Percentiles rank a stretch among this genome's conserved stretches.
Conservation (phyloP, 2,113 vertebrate genomes). For the Azemiops feae region DNA sequence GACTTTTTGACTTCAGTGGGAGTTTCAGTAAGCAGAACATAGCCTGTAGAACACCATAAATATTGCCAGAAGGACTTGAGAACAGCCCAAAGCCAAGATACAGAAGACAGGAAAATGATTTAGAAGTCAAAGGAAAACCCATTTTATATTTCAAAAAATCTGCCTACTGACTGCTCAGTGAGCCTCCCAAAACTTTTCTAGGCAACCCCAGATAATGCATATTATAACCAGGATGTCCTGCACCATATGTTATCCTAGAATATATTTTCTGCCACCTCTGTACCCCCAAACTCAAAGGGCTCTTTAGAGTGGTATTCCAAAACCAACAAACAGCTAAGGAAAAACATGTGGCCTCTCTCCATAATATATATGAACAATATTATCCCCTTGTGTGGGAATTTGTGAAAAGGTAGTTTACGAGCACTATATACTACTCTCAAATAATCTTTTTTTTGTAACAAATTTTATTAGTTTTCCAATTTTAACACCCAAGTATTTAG, state of each 20-base stretch:
- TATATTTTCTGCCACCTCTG: background rate
- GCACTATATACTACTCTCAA: background rate
- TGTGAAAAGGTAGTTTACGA: background rate
- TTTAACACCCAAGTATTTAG: no score
- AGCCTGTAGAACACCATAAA: background rate
- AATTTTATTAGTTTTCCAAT: no score
- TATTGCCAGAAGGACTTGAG: background rate
- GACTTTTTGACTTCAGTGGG: accelerated
- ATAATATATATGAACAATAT: background rate
- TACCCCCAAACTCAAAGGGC: background rate
- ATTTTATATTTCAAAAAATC: background rate
- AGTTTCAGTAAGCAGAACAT: conserved; percentile 8
- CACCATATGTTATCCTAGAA: background rate
- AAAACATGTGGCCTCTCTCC: background rate
- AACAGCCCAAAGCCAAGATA: background rate
- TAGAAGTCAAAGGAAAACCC: background rate
- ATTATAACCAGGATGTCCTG: background rate
- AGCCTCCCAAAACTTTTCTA: background rate
- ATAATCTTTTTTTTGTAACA: no score
- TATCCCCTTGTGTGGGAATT: background rate
- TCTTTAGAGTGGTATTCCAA: background rate
- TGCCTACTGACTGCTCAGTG: background rate
- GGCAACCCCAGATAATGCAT: background rate
- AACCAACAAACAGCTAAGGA: background rate
- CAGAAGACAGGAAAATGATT: background rate